Evolutionary conservation across 2,113 vertebrate species (phyloP).

Genomic region (Alaudala cheleensis): DNA sequence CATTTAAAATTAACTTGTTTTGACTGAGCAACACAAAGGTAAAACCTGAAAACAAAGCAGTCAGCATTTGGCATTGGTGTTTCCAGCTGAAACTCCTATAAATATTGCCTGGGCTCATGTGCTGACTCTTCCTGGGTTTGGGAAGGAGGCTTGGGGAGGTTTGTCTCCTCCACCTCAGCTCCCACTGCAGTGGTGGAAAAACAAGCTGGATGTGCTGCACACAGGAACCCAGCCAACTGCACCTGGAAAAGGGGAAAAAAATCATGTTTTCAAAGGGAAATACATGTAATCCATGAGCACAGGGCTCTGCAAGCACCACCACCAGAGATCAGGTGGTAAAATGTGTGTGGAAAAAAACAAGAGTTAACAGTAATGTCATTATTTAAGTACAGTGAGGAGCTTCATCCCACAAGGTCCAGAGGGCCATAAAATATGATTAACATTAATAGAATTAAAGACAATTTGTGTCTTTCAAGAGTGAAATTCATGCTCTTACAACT

Average conservation of each 20-base stretch:
- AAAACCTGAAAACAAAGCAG: background rate
- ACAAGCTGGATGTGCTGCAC: background rate
- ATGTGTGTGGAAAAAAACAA: background rate
- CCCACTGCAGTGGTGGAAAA: constrained; percentile 3
- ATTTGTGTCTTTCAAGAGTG: background rate
- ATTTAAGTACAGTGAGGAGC: background rate
- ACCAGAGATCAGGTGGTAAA: background rate
- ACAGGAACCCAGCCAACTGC: background rate
- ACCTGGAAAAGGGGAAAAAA: constrained; percentile 4
- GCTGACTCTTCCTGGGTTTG: background rate
- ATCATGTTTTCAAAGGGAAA: background rate
- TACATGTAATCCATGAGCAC: rapidly evolving
- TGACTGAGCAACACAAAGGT: background rate
- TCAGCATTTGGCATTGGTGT: rapidly evolving
- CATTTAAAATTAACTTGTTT: constrained; percentile 37
- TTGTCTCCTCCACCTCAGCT: background rate
- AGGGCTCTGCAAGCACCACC: background rate
- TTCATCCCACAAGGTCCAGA: background rate
- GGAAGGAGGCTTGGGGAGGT: background rate
- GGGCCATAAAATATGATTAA: background rate
- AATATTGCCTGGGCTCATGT: background rate
- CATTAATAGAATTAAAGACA: background rate
- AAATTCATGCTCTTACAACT: background rate
- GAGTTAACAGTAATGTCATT: background rate
- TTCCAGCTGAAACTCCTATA: background rate